Conservation (phyloP, 2,797 vertebrate genomes). For the Paguma larvata region DNA sequence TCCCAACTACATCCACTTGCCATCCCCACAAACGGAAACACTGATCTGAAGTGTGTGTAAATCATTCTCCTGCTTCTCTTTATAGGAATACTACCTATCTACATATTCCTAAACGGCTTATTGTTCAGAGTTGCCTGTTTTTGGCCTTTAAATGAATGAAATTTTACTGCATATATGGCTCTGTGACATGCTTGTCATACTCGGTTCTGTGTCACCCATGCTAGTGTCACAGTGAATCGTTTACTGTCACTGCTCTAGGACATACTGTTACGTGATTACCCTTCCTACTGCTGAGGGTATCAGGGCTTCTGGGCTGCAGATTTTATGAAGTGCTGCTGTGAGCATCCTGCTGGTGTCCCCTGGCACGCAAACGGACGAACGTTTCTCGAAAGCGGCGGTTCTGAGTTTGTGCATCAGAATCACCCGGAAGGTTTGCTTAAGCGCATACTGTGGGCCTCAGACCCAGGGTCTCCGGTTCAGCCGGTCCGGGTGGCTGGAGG, state of each 20-base stretch:
- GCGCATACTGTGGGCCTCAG: neutral
- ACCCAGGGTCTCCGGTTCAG: neutral
- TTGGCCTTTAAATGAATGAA: neutral
- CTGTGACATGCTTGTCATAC: neutral
- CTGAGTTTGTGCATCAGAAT: neutral
- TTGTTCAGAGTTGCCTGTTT: neutral
- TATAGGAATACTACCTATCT: neutral
- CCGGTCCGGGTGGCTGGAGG: neutral
- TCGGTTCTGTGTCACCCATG: neutral
- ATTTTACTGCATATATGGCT: neutral
- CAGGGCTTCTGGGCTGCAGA: neutral
- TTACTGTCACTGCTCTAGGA: neutral
- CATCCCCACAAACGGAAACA: neutral
- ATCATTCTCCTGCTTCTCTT: neutral
- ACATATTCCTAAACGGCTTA: neutral
- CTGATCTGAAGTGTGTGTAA: neutral
- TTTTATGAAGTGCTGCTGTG: neutral
- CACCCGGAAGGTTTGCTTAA: neutral
- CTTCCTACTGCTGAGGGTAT: neutral
- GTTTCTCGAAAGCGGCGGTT: neutral
- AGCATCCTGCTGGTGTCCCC: neutral
- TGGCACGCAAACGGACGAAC: no score
- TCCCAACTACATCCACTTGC: neutral
- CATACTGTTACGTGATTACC: neutral
- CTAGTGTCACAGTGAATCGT: neutral